Base-by-base conservation (phyloP, 2,113 vertebrate species). In the Lophotis ruficrista region DNA sequence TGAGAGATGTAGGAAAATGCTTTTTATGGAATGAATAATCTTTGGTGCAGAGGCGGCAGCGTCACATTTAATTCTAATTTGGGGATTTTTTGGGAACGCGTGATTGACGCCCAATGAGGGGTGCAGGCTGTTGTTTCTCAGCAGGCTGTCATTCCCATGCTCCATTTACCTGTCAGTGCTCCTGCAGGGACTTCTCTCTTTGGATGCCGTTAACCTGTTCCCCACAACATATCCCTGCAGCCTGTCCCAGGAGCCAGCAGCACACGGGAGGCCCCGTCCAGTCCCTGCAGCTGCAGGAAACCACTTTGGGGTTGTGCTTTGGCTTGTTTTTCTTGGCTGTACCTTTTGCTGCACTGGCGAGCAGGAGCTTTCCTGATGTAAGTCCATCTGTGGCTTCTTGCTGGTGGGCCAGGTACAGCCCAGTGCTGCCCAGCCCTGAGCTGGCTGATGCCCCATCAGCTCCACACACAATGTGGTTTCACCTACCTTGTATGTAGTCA, bases 11-110 rank as follows among this genome's bases (percentile, higher is more conserved):
- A 95, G 43, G 65, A 71, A 89, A 72, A 61, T 30, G 65, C 72
- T 96, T 94, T 94, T 95, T 87, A 22, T 79, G 86, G 94, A 83
- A 61, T 47, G 90, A 90, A 75, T 90, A 45, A 66, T 37, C 95
- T 72, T 13, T 86, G 88, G 38, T 22, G 73, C 1, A 66, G 95
- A 91, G 96, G 95, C 7, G 24, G 85, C 86, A 87, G 56, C 9
- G 0, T 51, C 0, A 1, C 53, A 53, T 84, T 92, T 90, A 21
- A 60, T 50, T 84, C 80, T 61, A 76, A 87, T 71, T 4, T 65
- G 69, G 69, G 56, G 51, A 6, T 50, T 85, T 94, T 77, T 37
- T 30, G 89, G 91, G 61, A 75, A 19, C 1, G 18, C 0, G 0
- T 93, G 95, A 96, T 28, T 87, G 95, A 84, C 0, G 2, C 76